phyloP scores from a whole-genome alignment of 2,113 vertebrate genomes.

The Oreochromis aureus region DNA sequence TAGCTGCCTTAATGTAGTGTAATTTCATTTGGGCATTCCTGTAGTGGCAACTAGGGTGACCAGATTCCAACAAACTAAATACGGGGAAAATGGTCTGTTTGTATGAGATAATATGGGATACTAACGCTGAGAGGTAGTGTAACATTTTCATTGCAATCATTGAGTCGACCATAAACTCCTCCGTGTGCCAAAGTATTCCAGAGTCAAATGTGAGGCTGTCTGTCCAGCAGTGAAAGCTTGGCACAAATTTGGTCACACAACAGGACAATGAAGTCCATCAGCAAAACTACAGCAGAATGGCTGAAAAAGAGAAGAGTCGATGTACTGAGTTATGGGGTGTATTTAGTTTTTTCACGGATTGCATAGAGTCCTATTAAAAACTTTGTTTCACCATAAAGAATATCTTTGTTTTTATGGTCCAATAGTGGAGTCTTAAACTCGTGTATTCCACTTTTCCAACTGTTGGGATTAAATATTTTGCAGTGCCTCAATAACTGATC shows the following conservation, averaged over 20 bases:
- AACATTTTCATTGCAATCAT: neutral
- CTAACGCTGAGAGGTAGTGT: neutral
- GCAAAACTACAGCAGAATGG: neutral
- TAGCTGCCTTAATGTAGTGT: neutral
- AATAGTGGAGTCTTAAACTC: neutral
- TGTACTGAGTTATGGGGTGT: neutral
- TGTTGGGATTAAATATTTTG: too few relatives aligned
- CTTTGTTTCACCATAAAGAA: neutral
- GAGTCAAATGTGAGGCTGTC: neutral
- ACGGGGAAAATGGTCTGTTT: neutral
- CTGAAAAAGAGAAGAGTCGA: neutral
- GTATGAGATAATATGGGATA: neutral
- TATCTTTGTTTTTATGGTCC: neutral
- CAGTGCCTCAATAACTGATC: neutral
- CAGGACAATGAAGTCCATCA: neutral
- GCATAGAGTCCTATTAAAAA: neutral
- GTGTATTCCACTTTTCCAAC: neutral
- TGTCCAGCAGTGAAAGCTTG: neutral
- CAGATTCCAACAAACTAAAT: neutral
- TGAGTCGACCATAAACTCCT: neutral
- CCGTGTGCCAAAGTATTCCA: neutral
- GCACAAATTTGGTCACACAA: neutral
- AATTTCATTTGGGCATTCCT: neutral
- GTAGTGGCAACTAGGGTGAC: neutral
- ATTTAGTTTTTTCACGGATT: neutral